Conservation (phyloP, 2,113 vertebrate genomes). For the Pelecanus crispus region DNA sequence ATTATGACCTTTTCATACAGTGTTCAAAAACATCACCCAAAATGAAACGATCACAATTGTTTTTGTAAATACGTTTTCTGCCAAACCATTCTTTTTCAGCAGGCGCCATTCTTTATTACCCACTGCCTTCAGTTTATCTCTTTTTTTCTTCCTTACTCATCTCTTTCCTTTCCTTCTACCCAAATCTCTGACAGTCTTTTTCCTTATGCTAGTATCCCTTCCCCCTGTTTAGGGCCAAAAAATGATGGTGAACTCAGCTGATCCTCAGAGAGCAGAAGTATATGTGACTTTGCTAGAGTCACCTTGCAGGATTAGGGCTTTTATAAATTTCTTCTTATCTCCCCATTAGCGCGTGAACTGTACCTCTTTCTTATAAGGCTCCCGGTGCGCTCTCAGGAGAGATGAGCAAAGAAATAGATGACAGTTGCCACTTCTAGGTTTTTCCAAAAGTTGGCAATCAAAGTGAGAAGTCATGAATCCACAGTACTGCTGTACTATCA, state of each 20-base stretch:
- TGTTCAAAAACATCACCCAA: neutral
- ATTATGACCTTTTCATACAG: neutral
- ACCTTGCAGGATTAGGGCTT: neutral
- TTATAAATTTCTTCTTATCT: conserved; percentile 5
- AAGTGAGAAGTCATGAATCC: conserved; percentile 50
- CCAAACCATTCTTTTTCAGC: neutral
- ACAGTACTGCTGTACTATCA: conserved; percentile 17
- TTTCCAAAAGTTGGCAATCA: conserved; percentile 52
- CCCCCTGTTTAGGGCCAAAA: neutral
- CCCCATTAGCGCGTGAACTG: conserved; percentile 9
- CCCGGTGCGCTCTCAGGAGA: neutral
- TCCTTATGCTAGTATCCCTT: neutral
- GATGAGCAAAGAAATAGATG: conserved; percentile 9
- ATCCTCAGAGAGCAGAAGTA: neutral
- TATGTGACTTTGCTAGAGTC: neutral
- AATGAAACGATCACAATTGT: neutral
- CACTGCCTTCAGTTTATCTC: neutral
- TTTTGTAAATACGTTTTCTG: neutral
- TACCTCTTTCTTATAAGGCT: neutral
- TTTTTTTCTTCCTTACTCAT: neutral
- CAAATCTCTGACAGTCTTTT: neutral
- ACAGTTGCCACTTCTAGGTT: conserved; percentile 19
- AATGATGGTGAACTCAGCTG: neutral
- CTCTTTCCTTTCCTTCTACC: neutral
- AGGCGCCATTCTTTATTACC: neutral